phyloP scores from a whole-genome alignment of 2,797 vertebrate genomes.

The Xiphorhynchus erythropygius region DNA sequence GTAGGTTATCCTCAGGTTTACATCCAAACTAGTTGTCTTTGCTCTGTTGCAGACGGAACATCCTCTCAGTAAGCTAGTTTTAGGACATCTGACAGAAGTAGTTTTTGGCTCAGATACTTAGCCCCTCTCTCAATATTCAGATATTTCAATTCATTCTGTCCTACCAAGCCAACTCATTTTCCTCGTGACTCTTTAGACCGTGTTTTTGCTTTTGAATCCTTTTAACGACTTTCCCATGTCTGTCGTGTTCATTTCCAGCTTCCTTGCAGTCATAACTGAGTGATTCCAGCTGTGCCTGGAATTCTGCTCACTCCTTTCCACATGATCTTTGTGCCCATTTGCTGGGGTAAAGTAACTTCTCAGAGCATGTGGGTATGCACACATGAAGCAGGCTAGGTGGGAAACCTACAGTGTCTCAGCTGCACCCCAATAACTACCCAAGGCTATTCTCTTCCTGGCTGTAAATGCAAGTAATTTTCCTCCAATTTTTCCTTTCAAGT shows the following conservation, averaged over 20 bases:
- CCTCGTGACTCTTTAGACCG: neutral
- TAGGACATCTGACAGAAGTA: neutral
- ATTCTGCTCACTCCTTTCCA: conserved; percentile 11
- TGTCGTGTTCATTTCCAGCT: neutral
- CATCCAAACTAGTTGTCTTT: neutral
- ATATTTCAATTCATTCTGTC: neutral
- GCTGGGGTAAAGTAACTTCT: neutral
- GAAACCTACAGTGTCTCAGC: neutral
- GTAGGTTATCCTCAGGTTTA: neutral
- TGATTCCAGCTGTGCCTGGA: conserved; percentile 46
- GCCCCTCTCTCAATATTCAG: neutral
- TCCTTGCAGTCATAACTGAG: conserved; percentile 5
- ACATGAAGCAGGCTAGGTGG: neutral
- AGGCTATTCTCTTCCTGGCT: neutral
- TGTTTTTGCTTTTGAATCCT: conserved; percentile 7
- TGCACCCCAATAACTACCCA: neutral
- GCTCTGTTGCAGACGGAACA: neutral
- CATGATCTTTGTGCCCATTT: neutral
- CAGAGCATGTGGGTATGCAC: neutral
- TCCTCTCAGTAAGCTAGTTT: neutral
- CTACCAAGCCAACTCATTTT: neutral
- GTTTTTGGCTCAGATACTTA: neutral
- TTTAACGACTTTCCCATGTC: conserved; percentile 10
- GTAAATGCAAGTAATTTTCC: neutral
- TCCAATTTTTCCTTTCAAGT: neutral